Conservation (phyloP, 1,140 invertebrate genomes). For the Ceratina calcarata region DNA sequence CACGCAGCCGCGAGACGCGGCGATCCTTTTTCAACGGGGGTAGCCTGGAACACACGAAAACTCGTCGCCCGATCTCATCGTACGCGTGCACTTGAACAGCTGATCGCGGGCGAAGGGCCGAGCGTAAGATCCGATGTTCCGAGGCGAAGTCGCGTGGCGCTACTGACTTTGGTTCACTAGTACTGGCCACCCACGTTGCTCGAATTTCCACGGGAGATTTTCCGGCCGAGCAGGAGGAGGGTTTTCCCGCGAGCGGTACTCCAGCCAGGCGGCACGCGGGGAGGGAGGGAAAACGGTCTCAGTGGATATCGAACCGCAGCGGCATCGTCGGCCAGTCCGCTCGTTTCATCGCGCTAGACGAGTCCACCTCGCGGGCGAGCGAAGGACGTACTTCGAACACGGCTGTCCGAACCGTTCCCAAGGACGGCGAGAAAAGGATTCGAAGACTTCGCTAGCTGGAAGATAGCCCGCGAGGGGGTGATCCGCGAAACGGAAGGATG, state of each 20-base stretch:
- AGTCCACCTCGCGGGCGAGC: slow-evolving; percentile 54
- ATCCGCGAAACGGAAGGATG: slow-evolving; percentile 21
- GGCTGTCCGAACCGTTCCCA: background rate
- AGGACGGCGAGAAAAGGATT: slow-evolving; percentile 18
- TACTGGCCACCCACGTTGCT: background rate
- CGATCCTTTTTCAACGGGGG: background rate
- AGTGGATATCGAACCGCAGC: slow-evolving; percentile 40
- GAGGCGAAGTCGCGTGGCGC: slow-evolving; percentile 2
- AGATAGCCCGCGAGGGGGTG: background rate
- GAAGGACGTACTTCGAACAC: slow-evolving; percentile 22
- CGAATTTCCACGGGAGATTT: slow-evolving; percentile 28
- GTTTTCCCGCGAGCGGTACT: background rate
- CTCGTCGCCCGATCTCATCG: slow-evolving; percentile 3
- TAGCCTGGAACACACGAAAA: too few species aligned
- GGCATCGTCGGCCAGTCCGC: slow-evolving; percentile 17
- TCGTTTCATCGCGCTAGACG: slow-evolving; percentile 47
- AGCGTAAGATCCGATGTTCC: background rate
- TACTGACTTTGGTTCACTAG: background rate
- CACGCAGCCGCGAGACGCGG: slow-evolving; percentile 17
- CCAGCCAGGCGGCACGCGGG: background rate
- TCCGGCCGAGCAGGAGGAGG: background rate
- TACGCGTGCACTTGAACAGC: slow-evolving; percentile 5
- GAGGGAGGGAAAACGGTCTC: background rate
- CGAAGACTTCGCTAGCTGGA: background rate
- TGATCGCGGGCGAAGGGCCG: slow-evolving; percentile 21